Base-by-base conservation (phyloP, 2,113 vertebrate species). In the Pollachius pollachius region DNA sequence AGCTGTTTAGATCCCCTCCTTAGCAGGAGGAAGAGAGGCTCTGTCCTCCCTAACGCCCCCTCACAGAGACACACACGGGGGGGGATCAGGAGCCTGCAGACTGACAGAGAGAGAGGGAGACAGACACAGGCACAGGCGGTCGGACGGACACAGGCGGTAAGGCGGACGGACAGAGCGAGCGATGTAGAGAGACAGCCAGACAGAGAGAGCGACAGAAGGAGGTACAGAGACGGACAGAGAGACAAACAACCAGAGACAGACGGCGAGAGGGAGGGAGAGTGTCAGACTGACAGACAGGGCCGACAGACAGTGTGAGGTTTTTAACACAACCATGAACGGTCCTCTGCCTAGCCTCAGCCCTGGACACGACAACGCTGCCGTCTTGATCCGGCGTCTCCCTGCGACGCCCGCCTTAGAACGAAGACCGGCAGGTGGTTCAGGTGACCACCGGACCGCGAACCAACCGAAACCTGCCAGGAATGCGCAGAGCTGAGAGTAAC, bases 401-500 rank as follows among this genome's bases (percentile, higher is more conserved):
- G 2, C 11, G 34, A 17, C 63, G 63, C 37, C 71, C 61, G 3
- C 0, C 59, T 72, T 27, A 63, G 73, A 77, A 63, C 4, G 74
- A 68, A 0, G 54, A 3, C 67, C 18, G 54, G 67, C 15, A 30
- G 70, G 70, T 15, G 73, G 15, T 81, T 71, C 71, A 52, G 69
- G 5, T 13, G n/a, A 27, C 60, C 8, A 23, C 13, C 60, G 18
- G 9, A 58, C 16, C 56, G 18, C 15, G 56, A 18, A 18, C n/a
- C 60, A 62, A 18, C 54, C 69, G 52, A 76, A 62, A 71, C 69
- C 73, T 60, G 77, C 76, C 72, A 66, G 27, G 21, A 78, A 71
- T 64, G 52, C 3, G 8, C 83, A 65, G 70, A 84, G 79, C 86
- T 83, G 83, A 84, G 71, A 65, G 63, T n/a, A 74, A 69, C 75